These are phyloP conservation scores for Otus scops DNA, from an alignment of 2,797 vertebrate species.

Conservation along the genomic window DNA sequence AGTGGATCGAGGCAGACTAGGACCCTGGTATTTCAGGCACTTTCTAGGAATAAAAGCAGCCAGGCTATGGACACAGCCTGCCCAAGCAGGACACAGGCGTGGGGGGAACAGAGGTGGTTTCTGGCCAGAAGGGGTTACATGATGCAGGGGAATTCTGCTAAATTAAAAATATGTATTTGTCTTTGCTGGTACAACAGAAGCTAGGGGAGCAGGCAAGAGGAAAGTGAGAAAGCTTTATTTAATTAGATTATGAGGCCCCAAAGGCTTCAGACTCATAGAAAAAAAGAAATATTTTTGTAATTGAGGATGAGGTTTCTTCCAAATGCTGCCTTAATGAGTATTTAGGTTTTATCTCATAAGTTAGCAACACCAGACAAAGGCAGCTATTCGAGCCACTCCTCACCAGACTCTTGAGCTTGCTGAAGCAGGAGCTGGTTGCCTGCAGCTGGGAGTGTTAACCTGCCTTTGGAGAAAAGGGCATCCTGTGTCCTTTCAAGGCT, in stretches of 20 bases:
- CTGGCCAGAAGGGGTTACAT: not conserved
- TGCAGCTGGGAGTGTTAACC: not conserved
- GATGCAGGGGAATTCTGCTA: not conserved
- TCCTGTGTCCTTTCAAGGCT: not conserved
- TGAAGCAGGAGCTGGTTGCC: not conserved
- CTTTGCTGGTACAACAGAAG: constrained; percentile 22
- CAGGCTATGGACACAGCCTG: not conserved
- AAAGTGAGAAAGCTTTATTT: constrained; percentile 51
- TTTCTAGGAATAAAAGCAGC: not conserved
- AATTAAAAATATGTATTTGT: constrained; percentile 52
- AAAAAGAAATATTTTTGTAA: constrained; percentile 53
- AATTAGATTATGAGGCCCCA: constrained; percentile 65
- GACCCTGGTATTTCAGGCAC: not conserved
- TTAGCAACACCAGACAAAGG: not conserved
- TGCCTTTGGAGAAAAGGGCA: not conserved
- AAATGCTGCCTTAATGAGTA: constrained; percentile 42
- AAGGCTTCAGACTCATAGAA: constrained; percentile 48
- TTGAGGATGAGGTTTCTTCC: constrained; percentile 58
- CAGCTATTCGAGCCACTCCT: not conserved
- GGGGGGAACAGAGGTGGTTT: not conserved
- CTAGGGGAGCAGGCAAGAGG: constrained; percentile 10
- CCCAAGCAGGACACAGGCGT: not conserved
- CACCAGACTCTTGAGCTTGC: not conserved
- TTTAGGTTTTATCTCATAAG: constrained; percentile 38
- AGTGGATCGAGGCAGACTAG: not conserved